phyloP scores from a whole-genome alignment of 2,113 vertebrate genomes.

The Carassius gibelio region DNA sequence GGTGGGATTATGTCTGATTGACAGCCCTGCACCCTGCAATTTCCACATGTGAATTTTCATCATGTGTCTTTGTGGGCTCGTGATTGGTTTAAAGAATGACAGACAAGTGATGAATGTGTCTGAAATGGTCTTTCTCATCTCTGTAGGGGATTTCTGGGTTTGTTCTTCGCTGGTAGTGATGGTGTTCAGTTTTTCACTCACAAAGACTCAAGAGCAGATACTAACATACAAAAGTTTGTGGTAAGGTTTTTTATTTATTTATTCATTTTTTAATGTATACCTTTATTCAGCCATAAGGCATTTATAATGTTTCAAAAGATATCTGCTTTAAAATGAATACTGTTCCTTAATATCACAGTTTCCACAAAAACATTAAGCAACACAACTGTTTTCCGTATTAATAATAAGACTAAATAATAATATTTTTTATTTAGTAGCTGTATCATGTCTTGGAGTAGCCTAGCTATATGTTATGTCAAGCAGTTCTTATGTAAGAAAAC shows the following conservation, averaged over 20 bases:
- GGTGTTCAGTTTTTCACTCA: neutral
- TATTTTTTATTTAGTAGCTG: too few relatives aligned
- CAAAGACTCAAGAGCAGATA: constrained; percentile 2
- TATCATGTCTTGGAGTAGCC: too few relatives aligned
- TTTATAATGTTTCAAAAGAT: neutral
- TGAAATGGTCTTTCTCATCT: neutral
- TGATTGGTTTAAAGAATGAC: neutral
- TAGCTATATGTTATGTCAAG: neutral
- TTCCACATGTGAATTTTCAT: neutral
- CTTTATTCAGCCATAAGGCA: neutral
- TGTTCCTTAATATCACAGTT: too few relatives aligned
- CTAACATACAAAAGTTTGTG: neutral
- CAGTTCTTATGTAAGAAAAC: neutral
- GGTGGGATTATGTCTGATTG: constrained; percentile 21
- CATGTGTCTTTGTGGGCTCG: neutral
- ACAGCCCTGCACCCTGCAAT: neutral
- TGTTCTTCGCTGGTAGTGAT: neutral
- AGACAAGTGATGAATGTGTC: neutral
- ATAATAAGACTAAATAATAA: too few relatives aligned
- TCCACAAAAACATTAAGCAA: neutral
- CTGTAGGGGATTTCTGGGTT: constrained; percentile 13
- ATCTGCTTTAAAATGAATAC: neutral
- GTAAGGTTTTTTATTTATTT: neutral
- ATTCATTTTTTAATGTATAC: too few relatives aligned
- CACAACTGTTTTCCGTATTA: neutral